A percentile compares a stretch with the other conserved stretches of the same genome.
Evolutionary conservation across 2,113 vertebrate species (phyloP).

Genomic region (Isurus oxyrinchus): DNA sequence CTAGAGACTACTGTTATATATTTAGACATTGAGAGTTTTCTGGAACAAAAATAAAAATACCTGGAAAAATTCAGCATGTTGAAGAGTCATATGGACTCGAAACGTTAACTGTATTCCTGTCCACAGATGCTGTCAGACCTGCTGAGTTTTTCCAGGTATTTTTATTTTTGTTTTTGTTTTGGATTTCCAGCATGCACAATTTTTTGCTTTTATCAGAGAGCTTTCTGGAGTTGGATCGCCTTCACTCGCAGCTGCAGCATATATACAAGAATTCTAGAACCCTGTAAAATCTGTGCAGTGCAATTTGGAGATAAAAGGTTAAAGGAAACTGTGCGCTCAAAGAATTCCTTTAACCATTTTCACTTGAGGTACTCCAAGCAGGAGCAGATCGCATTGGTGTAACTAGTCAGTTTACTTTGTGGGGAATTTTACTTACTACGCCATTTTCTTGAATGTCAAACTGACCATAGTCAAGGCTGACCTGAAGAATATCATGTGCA

Average conservation of each 20-base stretch:
- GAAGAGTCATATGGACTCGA: no score
- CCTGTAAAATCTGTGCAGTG: background rate
- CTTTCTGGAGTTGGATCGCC: background rate
- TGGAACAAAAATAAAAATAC: background rate
- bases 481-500: background rate
- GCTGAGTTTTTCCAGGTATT: no score
- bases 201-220: no score
- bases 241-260: background rate
- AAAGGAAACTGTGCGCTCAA: background rate
- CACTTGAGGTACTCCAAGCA: background rate
- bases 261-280: background rate
- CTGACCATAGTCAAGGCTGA: background rate
- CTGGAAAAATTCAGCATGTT: no score
- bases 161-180: no score
- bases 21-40: background rate
- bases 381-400: background rate
- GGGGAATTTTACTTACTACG: background rate
- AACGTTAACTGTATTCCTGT: no score
- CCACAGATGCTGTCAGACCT: no score
- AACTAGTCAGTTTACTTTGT: background rate
- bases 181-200: no score
- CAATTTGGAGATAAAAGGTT: background rate
- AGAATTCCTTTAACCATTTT: conserved; percentile 7
- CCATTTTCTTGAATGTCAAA: background rate
- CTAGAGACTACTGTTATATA: background rate